A percentile compares a stretch with the other conserved stretches of the same genome.
phyloP scores from a whole-genome alignment of 1,140 invertebrate species.

The Drosophila serrata region DNA sequence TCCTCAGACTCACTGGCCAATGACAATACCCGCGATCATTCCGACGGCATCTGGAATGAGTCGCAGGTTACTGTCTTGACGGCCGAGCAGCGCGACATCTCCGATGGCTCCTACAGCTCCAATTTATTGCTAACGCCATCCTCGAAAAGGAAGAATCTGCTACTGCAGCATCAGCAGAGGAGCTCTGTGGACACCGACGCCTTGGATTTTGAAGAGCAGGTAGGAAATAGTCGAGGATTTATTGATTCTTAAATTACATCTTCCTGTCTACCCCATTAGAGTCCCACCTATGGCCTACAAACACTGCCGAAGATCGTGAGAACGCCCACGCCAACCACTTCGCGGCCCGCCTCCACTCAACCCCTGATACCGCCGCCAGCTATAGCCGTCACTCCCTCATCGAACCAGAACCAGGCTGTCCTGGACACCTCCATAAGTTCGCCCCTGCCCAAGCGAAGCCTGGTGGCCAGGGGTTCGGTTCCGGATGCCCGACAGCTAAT shows the following conservation, averaged over 20 bases:
- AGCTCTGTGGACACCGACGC: slow-evolving; percentile 94
- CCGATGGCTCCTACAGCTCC: slow-evolving; percentile 85
- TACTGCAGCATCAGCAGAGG: slow-evolving; percentile 92
- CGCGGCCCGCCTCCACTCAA: slow-evolving; percentile 34
- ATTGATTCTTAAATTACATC: not conserved
- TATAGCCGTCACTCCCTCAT: slow-evolving; percentile 64
- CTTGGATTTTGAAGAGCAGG: slow-evolving; percentile 90
- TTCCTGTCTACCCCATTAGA: slow-evolving; percentile 28
- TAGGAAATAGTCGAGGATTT: slow-evolving; percentile 38
- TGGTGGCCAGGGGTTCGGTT: slow-evolving; percentile 60
- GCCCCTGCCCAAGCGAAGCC: slow-evolving; percentile 60
- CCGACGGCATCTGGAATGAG: slow-evolving; percentile 94
- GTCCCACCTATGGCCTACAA: slow-evolving; percentile 75
- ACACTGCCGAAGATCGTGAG: slow-evolving; percentile 72
- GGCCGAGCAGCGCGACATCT: slow-evolving; percentile 86
- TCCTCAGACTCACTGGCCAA: slow-evolving; percentile 92
- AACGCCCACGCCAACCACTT: slow-evolving; percentile 59
- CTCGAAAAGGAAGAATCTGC: slow-evolving; percentile 90
- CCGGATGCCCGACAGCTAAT: slow-evolving; percentile 67
- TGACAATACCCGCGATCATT: slow-evolving; percentile 91
- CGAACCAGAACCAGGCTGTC: slow-evolving; percentile 21
- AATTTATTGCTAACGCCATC: slow-evolving; percentile 90
- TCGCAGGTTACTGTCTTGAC: slow-evolving; percentile 93
- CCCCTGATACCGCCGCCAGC: slow-evolving; percentile 49
- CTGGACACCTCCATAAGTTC: slow-evolving; percentile 41